These are phyloP conservation scores for Phenganax subtilis DNA, from an alignment of 92 coral and sea anemone genomes.

Conservation along the genomic window DNA sequence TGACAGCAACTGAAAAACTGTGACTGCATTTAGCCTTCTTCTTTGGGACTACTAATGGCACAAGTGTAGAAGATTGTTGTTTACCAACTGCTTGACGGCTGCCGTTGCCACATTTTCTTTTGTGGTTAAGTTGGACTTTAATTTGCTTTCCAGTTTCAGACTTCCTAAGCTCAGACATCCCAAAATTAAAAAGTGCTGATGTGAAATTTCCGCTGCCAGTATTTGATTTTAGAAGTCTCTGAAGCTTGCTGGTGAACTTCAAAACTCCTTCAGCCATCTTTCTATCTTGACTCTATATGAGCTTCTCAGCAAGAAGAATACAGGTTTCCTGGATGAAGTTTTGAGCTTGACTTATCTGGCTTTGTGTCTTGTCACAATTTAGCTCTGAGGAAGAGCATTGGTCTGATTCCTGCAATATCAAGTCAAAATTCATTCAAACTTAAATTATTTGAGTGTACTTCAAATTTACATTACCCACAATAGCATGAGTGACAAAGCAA, in stretches of 20 bases:
- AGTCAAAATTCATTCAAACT: no score
- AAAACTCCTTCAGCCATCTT: constrained; percentile 47
- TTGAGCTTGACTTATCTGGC: no score
- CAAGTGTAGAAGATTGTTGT: neutral
- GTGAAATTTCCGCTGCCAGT: constrained; percentile 46
- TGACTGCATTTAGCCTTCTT: constrained; percentile 28
- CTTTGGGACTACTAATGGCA: neutral
- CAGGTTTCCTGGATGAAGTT: no score
- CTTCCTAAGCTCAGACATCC: constrained; percentile 42
- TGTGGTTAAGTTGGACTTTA: constrained; percentile 55
- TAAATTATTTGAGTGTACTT: no score
- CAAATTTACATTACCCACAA: no score
- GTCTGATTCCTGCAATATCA: no score
- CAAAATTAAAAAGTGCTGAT: constrained; percentile 53
- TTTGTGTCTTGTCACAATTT: no score
- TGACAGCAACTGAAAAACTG: constrained; percentile 47
- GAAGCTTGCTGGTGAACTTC: constrained; percentile 44
- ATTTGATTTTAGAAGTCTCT: constrained; percentile 19
- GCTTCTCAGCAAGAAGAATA: constrained; percentile 33
- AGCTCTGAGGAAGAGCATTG: no score
- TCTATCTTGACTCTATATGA: constrained; percentile 38
- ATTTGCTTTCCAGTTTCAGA: constrained; percentile 40
- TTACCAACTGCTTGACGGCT: constrained; percentile 35
- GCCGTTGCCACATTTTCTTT: constrained; percentile 51
- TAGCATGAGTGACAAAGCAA: no score